These are phyloP conservation scores for Parasteatoda tepidariorum DNA, from an alignment of 1,140 invertebrate genomes.

Conservation along the genomic window DNA sequence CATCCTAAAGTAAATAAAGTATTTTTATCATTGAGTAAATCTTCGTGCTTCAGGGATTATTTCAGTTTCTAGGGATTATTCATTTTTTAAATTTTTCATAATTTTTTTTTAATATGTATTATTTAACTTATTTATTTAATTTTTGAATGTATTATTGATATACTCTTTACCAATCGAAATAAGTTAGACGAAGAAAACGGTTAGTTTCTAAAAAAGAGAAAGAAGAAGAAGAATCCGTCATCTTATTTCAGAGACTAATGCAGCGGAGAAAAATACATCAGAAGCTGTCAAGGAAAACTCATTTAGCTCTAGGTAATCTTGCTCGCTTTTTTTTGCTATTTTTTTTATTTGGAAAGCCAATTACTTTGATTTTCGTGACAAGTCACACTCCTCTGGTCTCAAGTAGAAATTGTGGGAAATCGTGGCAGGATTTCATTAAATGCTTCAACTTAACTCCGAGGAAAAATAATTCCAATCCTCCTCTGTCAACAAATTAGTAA, in stretches of 20 bases:
- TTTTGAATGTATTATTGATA: too few relatives aligned
- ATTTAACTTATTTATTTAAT: too few relatives aligned
- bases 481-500: neutral
- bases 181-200: too few relatives aligned
- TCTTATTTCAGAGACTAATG: neutral
- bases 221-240: neutral
- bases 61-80: too few relatives aligned
- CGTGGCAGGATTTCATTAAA: conserved; percentile 28
- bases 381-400: neutral
- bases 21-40: too few relatives aligned
- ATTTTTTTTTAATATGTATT: too few relatives aligned
- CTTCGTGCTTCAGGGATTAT: too few relatives aligned
- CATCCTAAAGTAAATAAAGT: too few relatives aligned
- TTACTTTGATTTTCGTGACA: conserved; percentile 32
- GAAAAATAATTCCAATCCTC: neutral
- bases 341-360: neutral
- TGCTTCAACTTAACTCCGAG: neutral
- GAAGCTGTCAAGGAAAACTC: neutral
- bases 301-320: conserved; percentile 14
- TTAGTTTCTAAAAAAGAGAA: too few relatives aligned
- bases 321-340: neutral
- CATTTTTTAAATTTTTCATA: too few relatives aligned
- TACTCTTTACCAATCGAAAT: too few relatives aligned
- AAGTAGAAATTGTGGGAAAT: conserved; percentile 2
- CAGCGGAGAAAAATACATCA: neutral